Percentiles rank a stretch among this genome's conserved stretches.
phyloP scores from a whole-genome alignment of 2,113 vertebrate genomes.

The Atrichornis clamosus region DNA sequence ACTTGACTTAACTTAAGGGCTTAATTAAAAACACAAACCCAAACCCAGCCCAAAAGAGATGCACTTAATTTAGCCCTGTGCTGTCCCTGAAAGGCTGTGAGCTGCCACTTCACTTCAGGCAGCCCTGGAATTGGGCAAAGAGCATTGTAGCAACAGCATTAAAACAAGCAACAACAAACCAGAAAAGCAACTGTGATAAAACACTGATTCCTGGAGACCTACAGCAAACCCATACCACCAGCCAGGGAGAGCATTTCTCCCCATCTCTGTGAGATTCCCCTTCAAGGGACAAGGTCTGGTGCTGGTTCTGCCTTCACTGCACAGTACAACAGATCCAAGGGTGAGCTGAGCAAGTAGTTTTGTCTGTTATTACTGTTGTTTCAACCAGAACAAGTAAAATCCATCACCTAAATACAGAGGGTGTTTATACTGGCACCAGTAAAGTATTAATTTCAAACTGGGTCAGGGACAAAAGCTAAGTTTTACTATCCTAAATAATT shows the following conservation, averaged over 20 bases:
- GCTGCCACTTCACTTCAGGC: background rate
- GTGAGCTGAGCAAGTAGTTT: background rate
- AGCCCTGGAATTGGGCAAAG: background rate
- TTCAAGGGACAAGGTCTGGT: background rate
- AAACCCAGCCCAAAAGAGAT: background rate
- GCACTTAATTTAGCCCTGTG: background rate
- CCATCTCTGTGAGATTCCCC: rapidly evolving
- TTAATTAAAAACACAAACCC: background rate
- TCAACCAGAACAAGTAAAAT: background rate
- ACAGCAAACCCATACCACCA: background rate
- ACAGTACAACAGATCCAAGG: background rate
- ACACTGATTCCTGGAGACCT: background rate
- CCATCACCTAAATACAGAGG: background rate
- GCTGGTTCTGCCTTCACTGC: background rate
- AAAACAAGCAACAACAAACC: background rate
- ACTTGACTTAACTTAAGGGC: background rate
- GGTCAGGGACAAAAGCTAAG: background rate
- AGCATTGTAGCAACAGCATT: background rate
- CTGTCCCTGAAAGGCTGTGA: background rate
- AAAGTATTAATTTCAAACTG: background rate
- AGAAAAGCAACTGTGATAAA: background rate
- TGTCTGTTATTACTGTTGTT: background rate
- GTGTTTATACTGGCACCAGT: background rate
- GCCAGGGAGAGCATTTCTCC: background rate
- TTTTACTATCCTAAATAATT: background rate